Conservation (phyloP, 2,113 vertebrate genomes). For the Taxidea taxus region DNA sequence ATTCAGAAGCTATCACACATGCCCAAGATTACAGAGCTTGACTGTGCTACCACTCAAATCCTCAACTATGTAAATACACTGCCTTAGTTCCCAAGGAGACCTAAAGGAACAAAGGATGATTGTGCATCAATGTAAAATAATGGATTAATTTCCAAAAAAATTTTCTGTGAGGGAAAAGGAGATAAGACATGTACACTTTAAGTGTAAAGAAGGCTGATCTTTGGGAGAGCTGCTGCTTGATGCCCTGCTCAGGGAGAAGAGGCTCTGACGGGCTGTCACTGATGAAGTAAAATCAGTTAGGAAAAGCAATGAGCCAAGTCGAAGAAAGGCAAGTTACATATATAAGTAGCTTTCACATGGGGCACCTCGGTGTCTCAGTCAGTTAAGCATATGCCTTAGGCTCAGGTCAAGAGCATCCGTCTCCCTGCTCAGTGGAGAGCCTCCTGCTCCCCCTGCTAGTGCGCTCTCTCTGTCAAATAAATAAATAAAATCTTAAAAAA, state of each 20-base stretch:
- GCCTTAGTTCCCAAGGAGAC: neutral
- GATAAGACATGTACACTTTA: neutral
- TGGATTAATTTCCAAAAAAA: neutral
- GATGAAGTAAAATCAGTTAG: neutral
- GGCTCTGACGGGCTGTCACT: neutral
- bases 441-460: too few relatives aligned
- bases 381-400: too few relatives aligned
- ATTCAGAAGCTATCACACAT: neutral
- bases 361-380: too few relatives aligned
- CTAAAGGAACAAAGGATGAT: neutral
- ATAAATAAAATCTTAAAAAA: too few relatives aligned
- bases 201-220: neutral
- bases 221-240: neutral
- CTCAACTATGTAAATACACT: neutral
- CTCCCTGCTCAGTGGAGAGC: too few relatives aligned
- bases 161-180: neutral
- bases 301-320: neutral
- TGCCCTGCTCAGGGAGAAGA: neutral
- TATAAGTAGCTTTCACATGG: neutral
- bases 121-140: constrained; percentile 4
- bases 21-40: neutral
- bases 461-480: too few relatives aligned
- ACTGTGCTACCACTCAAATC: neutral
- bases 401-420: too few relatives aligned
- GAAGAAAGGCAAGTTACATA: neutral